phyloP scores from a whole-genome alignment of 2,113 vertebrate genomes.

The Larimichthys crocea region DNA sequence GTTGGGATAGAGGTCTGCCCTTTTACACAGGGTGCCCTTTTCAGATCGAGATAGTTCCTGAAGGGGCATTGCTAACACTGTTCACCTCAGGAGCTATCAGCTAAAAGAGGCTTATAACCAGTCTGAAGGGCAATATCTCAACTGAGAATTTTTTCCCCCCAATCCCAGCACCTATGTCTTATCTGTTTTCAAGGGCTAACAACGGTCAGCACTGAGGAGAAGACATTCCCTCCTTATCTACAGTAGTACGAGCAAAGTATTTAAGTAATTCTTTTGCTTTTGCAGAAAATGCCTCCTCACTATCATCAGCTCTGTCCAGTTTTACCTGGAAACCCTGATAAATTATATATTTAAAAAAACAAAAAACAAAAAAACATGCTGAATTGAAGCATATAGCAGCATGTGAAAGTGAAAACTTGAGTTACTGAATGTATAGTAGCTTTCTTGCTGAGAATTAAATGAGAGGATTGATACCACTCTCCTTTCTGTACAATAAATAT shows the following conservation, averaged over 20 bases:
- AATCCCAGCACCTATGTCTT: not conserved
- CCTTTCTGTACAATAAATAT: not conserved
- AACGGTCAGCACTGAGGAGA: not conserved
- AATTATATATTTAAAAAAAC: too few species aligned
- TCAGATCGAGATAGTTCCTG: slow-evolving; percentile 40
- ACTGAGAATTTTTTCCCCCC: not conserved
- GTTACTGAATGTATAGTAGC: not conserved
- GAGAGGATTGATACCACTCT: not conserved
- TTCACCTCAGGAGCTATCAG: slow-evolving; percentile 34
- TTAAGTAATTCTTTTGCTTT: not conserved
- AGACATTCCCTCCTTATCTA: not conserved
- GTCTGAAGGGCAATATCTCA: slow-evolving; percentile 21
- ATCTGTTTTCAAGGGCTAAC: slow-evolving; percentile 18
- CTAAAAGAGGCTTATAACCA: slow-evolving; percentile 36
- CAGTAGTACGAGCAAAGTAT: not conserved
- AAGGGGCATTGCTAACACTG: slow-evolving; percentile 26
- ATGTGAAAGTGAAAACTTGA: not conserved
- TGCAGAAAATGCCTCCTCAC: not conserved
- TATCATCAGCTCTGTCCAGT: not conserved
- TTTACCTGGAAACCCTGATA: not conserved
- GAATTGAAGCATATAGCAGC: not conserved
- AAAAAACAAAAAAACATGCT: too few species aligned
- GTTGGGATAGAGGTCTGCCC: slow-evolving; percentile 23
- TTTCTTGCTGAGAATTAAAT: not conserved
- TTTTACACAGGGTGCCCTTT: slow-evolving; percentile 37